These are phyloP conservation scores for Herpailurus yagouaroundi DNA, from an alignment of 2,113 vertebrate species.

Conservation along the genomic window DNA sequence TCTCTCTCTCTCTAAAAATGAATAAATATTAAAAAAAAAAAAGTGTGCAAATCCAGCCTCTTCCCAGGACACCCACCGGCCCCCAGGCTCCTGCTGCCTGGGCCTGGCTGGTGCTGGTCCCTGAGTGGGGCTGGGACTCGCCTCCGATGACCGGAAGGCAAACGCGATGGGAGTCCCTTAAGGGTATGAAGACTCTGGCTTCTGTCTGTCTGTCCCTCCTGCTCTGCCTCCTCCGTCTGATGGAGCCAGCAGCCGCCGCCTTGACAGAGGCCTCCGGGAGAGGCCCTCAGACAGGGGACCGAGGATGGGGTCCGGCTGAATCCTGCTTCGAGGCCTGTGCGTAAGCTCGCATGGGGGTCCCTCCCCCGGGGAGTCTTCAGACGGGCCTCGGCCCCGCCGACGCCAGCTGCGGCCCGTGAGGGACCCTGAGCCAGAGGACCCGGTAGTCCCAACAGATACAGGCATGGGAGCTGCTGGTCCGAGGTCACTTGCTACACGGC, in stretches of 20 bases:
- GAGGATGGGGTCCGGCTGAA: fast-evolving
- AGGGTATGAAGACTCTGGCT: fast-evolving
- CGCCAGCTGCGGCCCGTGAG: not conserved
- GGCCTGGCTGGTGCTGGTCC: not conserved
- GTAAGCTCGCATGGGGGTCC: not conserved
- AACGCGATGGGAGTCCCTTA: not conserved
- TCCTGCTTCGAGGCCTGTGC: fast-evolving
- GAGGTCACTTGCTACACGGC: not conserved
- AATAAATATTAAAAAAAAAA: too few species aligned
- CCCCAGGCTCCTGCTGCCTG: not conserved
- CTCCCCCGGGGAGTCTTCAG: not conserved
- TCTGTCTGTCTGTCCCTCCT: fast-evolving
- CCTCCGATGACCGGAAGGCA: not conserved
- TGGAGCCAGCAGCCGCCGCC: not conserved
- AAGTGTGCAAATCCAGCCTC: too few species aligned
- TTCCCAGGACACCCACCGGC: not conserved
- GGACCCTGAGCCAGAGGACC: fast-evolving
- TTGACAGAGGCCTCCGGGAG: not conserved
- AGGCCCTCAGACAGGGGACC: not conserved
- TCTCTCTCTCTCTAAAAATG: not conserved
- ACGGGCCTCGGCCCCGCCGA: fast-evolving
- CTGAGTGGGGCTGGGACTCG: not conserved
- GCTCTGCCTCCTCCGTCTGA: not conserved
- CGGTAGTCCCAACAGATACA: fast-evolving
- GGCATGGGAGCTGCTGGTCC: not conserved